These are phyloP conservation scores for Biston betularia DNA, from an alignment of 2,888 invertebrate species.

Conservation along the genomic window DNA sequence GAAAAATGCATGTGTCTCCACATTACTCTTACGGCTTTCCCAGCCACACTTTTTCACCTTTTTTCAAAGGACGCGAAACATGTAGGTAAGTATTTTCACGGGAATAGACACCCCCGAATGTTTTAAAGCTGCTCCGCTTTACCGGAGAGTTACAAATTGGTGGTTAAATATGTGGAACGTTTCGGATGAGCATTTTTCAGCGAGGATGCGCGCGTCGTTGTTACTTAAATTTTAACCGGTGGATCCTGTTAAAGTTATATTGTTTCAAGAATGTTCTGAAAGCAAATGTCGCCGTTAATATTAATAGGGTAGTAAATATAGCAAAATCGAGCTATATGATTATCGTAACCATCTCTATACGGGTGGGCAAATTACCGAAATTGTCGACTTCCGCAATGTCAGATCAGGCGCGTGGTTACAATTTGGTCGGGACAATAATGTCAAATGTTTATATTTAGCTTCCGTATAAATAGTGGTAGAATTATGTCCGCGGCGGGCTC, in stretches of 20 bases:
- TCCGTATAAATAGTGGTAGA: constrained; percentile 72
- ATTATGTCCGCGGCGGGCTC: constrained; percentile 66
- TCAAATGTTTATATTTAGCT: constrained; percentile 74
- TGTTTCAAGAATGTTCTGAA: not conserved
- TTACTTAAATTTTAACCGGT: constrained; percentile 4
- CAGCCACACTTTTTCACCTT: constrained; percentile 50
- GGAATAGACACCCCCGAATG: constrained; percentile 35
- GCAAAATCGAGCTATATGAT: constrained; percentile 31
- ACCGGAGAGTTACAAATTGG: constrained; percentile 35
- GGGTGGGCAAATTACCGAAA: constrained; percentile 50
- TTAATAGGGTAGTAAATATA: constrained; percentile 25
- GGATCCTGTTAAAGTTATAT: not conserved
- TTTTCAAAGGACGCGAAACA: constrained; percentile 51
- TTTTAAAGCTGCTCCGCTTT: constrained; percentile 36
- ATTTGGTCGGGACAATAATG: constrained; percentile 65
- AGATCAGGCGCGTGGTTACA: constrained; percentile 54
- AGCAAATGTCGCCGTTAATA: constrained; percentile 14
- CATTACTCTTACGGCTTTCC: constrained; percentile 56
- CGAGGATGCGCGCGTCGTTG: constrained; percentile 6
- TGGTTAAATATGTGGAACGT: constrained; percentile 33
- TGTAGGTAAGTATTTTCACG: constrained; percentile 45
- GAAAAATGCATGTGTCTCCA: constrained; percentile 61
- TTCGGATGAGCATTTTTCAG: constrained; percentile 25
- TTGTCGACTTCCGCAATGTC: constrained; percentile 59
- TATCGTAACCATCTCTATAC: constrained; percentile 40